Evolutionary conservation across 2,888 invertebrate species (phyloP), one percentile per base, ranked within the genome.

Genomic region (Ophraella communa): DNA sequence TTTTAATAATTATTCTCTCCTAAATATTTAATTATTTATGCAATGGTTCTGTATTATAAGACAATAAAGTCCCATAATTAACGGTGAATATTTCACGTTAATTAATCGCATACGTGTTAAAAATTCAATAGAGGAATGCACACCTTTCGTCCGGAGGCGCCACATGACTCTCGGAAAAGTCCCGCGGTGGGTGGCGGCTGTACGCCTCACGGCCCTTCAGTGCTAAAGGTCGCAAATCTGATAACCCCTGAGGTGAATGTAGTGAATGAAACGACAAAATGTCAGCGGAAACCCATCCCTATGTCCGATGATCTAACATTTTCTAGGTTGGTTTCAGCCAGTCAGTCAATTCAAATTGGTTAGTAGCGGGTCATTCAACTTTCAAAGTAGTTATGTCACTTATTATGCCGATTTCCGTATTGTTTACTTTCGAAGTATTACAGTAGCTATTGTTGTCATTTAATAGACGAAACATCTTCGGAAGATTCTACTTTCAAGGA

Each of bases 221-320:
- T 58, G 62, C 53, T 35, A 65, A 65, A 65, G 65, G 65, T 65
- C 65, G 62, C 62, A 23, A 65, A 57, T 58, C 49, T 39, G 49
- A 58, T 62, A 62, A 62, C 62, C 65, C 62, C 49, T 45, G 45
- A 62, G 49, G 49, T 27, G 49, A 51, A 51, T 51, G 49, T 17
- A 51, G 65, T 62, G 62, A 64, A 64, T 57, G 53, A 57, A 63
- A 62, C 63, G 53, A 49, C 65, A 56, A 69, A 71, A 71, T 71
- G 71, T 71, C 69, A 69, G 61, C 71, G 71, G 67, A 70, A 65
- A 58, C 70, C 68, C 62, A 64, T 58, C 66, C 70, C 68, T 55
- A 35, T 47, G 62, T 59, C 62, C 65, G 59, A 58, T 56, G 44
- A 67, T 67, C 54, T 64, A 67, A 64, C 66, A 64, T 67, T 66